Base-by-base conservation (phyloP, 2,113 vertebrate species). In the Semnornis frantzii region DNA sequence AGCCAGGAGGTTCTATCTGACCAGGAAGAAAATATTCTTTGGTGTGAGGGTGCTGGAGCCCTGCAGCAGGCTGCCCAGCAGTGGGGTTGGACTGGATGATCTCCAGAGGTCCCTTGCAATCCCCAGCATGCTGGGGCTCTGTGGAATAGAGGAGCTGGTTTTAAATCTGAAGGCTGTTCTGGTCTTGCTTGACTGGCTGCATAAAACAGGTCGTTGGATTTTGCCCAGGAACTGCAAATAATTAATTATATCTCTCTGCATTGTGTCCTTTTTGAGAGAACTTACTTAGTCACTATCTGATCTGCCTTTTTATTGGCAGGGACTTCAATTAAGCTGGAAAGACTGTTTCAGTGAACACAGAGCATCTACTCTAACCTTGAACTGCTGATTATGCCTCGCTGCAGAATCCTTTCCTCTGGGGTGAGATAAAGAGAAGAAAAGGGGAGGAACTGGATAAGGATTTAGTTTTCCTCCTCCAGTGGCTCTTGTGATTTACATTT, bases 241-340 rank as follows among this genome's bases (percentile, higher is more conserved):
- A 87, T 94, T 82, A 73, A 50, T 74, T 77, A n/a, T 63, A 54
- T 81, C 44, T 63, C 48, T 76, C 39, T 39, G 10, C 69, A 71
- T 75, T 68, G 20, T 79, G 50, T 91, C 72, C 75, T 85, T 87
- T 83, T 59, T 76, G 57, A 48, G 54, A 66, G 44, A 1, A 1
- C 23, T 52, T 27, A 62, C 48, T 77, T 69, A 59, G 30, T 31
- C 30, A 10, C 68, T 94, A 23, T 70, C 79, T 77, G 64, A 89
- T 92, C 59, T 87, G 59, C 71, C 33, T 87, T 91, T 92, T 85
- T 91, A 80, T 80, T 95, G 72, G 72, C 80, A 85, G 54, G 30
- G 28, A 20, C 62, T 87, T 90, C 79, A 73, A 27, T 88, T 82
- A 94, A 85, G 82, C 63, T 83, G 60, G 75, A 63, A 82, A 63